Evolutionary conservation across 1,140 invertebrate species (phyloP).

Genomic region (Heliconius nattereri): DNA sequence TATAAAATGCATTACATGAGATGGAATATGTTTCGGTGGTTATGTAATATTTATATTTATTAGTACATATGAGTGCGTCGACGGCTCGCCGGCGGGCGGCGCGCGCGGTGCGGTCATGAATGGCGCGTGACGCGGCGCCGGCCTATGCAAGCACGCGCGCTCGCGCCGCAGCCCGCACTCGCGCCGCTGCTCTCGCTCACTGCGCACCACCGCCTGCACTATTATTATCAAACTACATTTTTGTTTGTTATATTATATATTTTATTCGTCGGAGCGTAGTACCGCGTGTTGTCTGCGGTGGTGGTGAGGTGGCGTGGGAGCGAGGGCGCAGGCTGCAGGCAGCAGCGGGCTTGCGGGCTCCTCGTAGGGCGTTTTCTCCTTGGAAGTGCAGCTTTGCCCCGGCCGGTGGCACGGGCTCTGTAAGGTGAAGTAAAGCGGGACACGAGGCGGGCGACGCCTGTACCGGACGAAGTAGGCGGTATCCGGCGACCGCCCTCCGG

Average conservation of each 20-base stretch:
- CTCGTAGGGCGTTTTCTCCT: constrained; percentile 67
- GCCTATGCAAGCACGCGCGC: constrained; percentile 39
- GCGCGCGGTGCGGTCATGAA: constrained; percentile 37
- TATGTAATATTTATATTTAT: too few species aligned
- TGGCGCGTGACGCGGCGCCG: constrained; percentile 38
- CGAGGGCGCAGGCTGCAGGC: neutral
- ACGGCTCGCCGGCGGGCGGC: constrained; percentile 22
- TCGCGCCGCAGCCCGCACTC: constrained; percentile 53
- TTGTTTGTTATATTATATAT: neutral
- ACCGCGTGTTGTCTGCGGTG: too few species aligned
- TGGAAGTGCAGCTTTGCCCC: constrained; percentile 51
- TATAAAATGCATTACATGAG: too few species aligned
- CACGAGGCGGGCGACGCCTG: constrained; percentile 74
- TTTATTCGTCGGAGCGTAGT: neutral
- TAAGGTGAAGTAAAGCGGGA: constrained; percentile 70
- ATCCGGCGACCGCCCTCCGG: constrained; percentile 75
- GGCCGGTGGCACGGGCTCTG: constrained; percentile 53
- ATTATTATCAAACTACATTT: constrained; percentile 7
- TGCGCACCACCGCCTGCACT: constrained; percentile 37
- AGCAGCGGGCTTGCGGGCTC: constrained; percentile 31
- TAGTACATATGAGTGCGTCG: too few species aligned
- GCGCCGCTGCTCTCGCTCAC: constrained; percentile 48
- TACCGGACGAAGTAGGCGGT: constrained; percentile 79
- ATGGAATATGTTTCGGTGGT: too few species aligned
- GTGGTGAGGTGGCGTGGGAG: too few species aligned